phyloP scores from a whole-genome alignment of 2,113 vertebrate species.

The Odobenus rosmarus region DNA sequence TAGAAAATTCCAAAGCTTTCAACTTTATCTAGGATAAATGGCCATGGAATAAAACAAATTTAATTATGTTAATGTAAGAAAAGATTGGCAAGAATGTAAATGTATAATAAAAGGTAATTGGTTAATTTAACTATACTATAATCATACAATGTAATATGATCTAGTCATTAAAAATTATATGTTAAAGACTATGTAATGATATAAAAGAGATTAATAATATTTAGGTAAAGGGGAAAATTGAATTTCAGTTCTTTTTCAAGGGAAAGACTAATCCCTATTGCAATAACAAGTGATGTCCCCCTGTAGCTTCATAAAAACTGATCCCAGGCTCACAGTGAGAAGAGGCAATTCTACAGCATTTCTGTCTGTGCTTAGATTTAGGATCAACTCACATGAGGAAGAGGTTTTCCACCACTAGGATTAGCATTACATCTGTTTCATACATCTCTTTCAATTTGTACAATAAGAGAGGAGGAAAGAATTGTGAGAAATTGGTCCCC shows the following conservation, averaged over 20 bases:
- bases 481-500: not conserved
- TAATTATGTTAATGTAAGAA: not conserved
- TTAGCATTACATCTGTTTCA: not conserved
- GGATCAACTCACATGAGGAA: not conserved
- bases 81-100: not conserved
- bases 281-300: not conserved
- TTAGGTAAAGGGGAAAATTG: not conserved
- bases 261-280: not conserved
- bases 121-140: not conserved
- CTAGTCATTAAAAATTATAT: not conserved
- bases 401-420: not conserved
- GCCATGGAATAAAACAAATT: not conserved
- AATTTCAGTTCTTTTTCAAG: not conserved
- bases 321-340: not conserved
- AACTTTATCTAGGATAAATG: not conserved
- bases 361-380: not conserved
- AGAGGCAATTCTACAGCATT: not conserved
- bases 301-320: not conserved
- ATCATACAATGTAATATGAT: not conserved
- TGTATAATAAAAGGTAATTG: not conserved
- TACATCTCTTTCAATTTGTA: not conserved
- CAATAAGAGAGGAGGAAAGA: not conserved
- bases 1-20: not conserved
- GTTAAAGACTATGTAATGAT: not conserved
- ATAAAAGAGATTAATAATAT: not conserved